A percentile compares a stretch with the other conserved stretches of the same genome.
These are phyloP conservation scores for Adelges cooleyi DNA, from an alignment of 1,140 invertebrate species.

Conservation along the genomic window DNA sequence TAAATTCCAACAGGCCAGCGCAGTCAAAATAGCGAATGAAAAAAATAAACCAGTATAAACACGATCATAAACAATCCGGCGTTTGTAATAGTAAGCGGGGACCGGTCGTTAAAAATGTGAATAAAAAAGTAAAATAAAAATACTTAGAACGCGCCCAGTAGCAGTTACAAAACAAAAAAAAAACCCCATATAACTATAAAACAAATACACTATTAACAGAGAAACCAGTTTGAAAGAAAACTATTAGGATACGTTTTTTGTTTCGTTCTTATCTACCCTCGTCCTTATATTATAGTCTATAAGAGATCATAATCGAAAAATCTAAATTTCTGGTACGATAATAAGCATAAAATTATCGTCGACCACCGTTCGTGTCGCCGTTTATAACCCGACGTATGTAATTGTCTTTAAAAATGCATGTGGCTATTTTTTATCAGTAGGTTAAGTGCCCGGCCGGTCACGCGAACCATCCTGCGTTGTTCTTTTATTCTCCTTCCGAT, in stretches of 20 bases:
- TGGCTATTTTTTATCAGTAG: conserved; percentile 6
- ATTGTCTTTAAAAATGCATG: conserved; percentile 26
- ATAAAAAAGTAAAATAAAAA: conserved; percentile 26
- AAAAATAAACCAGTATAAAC: conserved; percentile 28
- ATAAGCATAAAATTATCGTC: conserved; percentile 17
- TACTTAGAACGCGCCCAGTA: conserved; percentile 25
- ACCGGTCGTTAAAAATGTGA: conserved; percentile 25
- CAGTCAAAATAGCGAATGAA: conserved; percentile 25
- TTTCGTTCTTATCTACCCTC: not conserved
- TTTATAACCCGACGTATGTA: not conserved
- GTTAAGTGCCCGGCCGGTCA: conserved; percentile 14
- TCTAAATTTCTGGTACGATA: conserved; percentile 4
- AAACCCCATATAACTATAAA: not conserved
- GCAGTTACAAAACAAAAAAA: conserved; percentile 17
- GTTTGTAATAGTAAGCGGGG: conserved; percentile 27
- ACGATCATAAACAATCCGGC: conserved; percentile 25
- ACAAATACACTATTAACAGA: not conserved
- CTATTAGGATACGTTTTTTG: conserved; percentile 2
- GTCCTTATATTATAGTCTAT: not conserved
- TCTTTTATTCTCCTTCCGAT: not conserved
- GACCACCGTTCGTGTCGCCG: conserved; percentile 14
- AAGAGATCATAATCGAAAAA: conserved; percentile 14
- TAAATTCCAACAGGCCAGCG: conserved; percentile 1
- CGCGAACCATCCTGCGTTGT: conserved; percentile 1
- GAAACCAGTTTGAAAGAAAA: conserved; percentile 23